Conservation (phyloP, 92 coral and sea anemone species). For the Plumapathes pennacea region DNA sequence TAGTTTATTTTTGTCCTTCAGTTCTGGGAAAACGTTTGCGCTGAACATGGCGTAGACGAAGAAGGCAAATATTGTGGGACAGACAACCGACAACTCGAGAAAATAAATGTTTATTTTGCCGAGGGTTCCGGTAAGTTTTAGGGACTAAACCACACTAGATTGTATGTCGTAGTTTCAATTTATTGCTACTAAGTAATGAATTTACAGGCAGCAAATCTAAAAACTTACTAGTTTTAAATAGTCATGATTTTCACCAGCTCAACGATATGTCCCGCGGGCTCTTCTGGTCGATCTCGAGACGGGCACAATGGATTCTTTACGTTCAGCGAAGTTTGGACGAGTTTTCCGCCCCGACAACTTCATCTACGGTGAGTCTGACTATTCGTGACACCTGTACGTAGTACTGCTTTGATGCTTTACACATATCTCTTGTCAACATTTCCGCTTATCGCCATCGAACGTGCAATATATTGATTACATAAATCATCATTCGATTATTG, state of each 20-base stretch:
- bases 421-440: too few species aligned
- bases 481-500: too few species aligned
- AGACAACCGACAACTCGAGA: constrained; percentile 69
- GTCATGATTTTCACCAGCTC: constrained; percentile 25
- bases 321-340: constrained; percentile 77
- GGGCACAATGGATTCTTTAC: constrained; percentile 88
- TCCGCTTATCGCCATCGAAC: too few species aligned
- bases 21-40: constrained; percentile 86
- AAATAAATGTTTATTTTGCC: constrained; percentile 78
- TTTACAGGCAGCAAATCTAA: not conserved
- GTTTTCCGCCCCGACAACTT: constrained; percentile 91
- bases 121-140: constrained; percentile 74
- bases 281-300: constrained; percentile 92
- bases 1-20: constrained; percentile 16
- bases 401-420: too few species aligned
- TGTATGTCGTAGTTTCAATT: too few species aligned
- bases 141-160: too few species aligned
- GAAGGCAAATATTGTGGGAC: constrained; percentile 67
- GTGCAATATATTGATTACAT: too few species aligned
- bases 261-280: constrained; percentile 85
- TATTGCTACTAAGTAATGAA: not conserved
- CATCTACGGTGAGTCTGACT: constrained; percentile 82
- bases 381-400: too few species aligned
- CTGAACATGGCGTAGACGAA: constrained; percentile 78
- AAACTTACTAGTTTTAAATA: not conserved